A percentile compares a stretch with the other conserved stretches of the same genome.
These are phyloP conservation scores for Goniozus legneri DNA, from an alignment of 1,140 invertebrate genomes.

Conservation along the genomic window DNA sequence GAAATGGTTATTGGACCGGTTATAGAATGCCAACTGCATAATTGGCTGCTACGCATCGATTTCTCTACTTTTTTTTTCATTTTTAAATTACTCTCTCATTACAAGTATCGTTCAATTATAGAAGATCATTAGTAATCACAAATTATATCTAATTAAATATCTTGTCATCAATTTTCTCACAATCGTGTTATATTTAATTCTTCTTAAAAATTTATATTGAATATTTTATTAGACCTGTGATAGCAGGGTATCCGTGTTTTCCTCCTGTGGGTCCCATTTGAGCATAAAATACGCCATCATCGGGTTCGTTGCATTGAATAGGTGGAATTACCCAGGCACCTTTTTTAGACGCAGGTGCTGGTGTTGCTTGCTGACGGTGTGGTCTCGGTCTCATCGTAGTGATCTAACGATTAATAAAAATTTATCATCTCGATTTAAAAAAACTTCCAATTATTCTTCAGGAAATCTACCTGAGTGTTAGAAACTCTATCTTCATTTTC, in stretches of 20 bases:
- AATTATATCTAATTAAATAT: too few species aligned
- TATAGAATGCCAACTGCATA: too few species aligned
- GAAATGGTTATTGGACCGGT: too few species aligned
- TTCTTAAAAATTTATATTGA: not conserved
- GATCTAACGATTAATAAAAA: not conserved
- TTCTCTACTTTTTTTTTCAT: too few species aligned
- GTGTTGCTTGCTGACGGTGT: conserved; percentile 57
- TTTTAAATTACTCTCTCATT: too few species aligned
- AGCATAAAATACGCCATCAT: conserved; percentile 85
- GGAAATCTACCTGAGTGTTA: conserved; percentile 21
- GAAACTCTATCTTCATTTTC: conserved; percentile 29
- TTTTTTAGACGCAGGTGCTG: conserved; percentile 59
- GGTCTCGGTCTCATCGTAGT: conserved; percentile 19
- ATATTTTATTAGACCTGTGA: conserved; percentile 63
- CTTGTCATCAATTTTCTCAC: not conserved
- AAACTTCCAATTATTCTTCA: conserved; percentile 1
- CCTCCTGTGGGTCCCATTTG: conserved; percentile 89
- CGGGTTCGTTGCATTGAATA: conserved; percentile 83
- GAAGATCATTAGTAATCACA: too few species aligned
- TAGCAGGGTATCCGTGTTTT: conserved; percentile 79
- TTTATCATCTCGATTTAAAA: not conserved
- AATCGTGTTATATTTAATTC: conserved; percentile 2
- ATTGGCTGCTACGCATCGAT: too few species aligned
- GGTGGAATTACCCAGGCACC: conserved; percentile 80
- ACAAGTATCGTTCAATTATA: too few species aligned